These are phyloP conservation scores for Neolamprologus tretocephalus DNA, from an alignment of 2,113 vertebrate species.

Conservation along the genomic window DNA sequence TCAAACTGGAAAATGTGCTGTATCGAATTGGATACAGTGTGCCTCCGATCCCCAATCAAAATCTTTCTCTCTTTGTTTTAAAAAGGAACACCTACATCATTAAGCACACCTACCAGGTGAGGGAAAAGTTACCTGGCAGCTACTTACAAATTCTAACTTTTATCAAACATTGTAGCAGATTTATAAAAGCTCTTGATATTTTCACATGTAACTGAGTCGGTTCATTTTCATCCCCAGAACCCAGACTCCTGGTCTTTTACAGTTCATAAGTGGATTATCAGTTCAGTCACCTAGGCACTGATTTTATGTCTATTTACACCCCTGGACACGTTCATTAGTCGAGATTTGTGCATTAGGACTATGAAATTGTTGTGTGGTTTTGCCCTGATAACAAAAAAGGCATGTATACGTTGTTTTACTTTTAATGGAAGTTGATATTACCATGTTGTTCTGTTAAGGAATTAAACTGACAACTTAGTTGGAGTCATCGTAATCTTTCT, in stretches of 20 bases:
- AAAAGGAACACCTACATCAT: conserved; percentile 60
- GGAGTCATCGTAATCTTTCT: background rate
- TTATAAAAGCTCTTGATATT: background rate
- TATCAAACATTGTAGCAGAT: background rate
- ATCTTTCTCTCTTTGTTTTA: background rate
- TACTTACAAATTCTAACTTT: background rate
- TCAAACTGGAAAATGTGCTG: background rate
- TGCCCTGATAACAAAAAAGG: background rate
- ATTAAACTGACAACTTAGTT: background rate
- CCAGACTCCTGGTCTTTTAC: conserved; percentile 53
- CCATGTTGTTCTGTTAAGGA: background rate
- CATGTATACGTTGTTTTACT: background rate
- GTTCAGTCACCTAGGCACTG: conserved; percentile 53
- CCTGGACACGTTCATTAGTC: background rate
- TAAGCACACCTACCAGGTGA: conserved; percentile 59
- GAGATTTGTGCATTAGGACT: background rate
- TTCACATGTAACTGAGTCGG: background rate
- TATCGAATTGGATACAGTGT: background rate
- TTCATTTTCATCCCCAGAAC: conserved; percentile 36
- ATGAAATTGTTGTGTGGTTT: background rate
- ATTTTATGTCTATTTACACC: background rate
- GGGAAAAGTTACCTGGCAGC: background rate
- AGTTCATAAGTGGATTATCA: conserved; percentile 41
- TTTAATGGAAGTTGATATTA: background rate
- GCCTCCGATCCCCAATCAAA: background rate